Evolutionary conservation across 2,113 vertebrate species (phyloP).

Genomic region (Melierax canorus): DNA sequence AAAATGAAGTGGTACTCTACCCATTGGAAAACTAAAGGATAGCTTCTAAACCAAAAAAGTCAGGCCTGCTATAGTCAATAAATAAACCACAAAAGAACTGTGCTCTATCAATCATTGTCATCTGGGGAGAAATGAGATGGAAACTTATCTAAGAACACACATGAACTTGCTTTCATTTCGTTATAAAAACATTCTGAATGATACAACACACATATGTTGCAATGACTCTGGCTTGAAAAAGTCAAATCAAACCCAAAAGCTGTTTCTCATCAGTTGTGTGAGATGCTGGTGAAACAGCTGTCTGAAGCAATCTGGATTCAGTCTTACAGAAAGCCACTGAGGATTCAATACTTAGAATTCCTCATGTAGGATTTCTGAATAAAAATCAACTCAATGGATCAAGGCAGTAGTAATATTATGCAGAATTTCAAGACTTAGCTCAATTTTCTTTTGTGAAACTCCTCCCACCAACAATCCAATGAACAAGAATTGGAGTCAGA

Average conservation of each 20-base stretch:
- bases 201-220: neutral
- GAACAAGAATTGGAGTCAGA: neutral
- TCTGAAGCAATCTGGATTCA: neutral
- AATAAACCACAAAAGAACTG: neutral
- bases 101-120: neutral
- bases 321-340: neutral
- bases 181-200: neutral
- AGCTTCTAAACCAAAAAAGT: neutral
- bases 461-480: neutral
- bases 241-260: neutral
- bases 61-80: neutral
- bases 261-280: neutral
- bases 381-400: neutral
- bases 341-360: neutral
- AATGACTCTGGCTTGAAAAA: neutral
- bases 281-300: neutral
- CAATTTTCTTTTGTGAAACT: neutral
- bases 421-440: neutral
- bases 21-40: neutral
- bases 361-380: fast-evolving
- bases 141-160: neutral
- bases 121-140: neutral
- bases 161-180: neutral
- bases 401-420: neutral
- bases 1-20: neutral